Evolutionary conservation across 2,888 invertebrate species (phyloP), one percentile per base, ranked within the genome.

Genomic region (Polyploca ridens): DNA sequence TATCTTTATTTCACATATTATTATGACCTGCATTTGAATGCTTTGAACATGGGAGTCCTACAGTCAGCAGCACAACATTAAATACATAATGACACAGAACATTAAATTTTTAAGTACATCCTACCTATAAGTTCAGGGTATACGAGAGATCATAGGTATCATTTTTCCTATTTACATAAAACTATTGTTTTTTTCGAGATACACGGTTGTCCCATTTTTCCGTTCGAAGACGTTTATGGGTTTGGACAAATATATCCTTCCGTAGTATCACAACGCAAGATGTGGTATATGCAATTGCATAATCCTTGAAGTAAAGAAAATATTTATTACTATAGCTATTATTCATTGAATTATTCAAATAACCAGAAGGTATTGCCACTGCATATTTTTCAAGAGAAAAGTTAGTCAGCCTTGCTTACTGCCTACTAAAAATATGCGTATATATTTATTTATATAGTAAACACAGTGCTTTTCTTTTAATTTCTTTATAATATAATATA

Each of bases 181-280:
- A 44, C 14, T 14, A n/a, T 46, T 46, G 7, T 46, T n/a, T n/a
- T 46, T 46, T 44, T 27, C 44, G 5, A 46, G 46, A n/a, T 46
- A 46, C 46, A n/a, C 46, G 6, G 46, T 46, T 46, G n/a, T 46
- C n/a, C 46, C 3, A n/a, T n/a, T 46, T 13, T 46, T 46, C 7
- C n/a, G n/a, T 46, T 6, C n/a, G 46, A 46, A 46, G n/a, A n/a
- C 46, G n/a, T 46, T 41, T 46, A 46, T 46, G 5, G n/a, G n/a
- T 46, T 46, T n/a, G 46, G 46, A 46, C 46, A 46, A n/a, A 46
- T 46, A n/a, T 46, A 46, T 46, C 46, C 46, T 46, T 46, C n/a
- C 7, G 46, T n/a, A 46, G 46, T 46, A 46, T 46, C n/a, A 46
- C n/a, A 46, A 6, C 2, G 46, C n/a, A 46, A 7, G 46, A 46